A percentile compares a stretch with the other conserved stretches of the same genome.
phyloP scores from a whole-genome alignment of 2,888 invertebrate species.

The Diabrotica balteata region DNA sequence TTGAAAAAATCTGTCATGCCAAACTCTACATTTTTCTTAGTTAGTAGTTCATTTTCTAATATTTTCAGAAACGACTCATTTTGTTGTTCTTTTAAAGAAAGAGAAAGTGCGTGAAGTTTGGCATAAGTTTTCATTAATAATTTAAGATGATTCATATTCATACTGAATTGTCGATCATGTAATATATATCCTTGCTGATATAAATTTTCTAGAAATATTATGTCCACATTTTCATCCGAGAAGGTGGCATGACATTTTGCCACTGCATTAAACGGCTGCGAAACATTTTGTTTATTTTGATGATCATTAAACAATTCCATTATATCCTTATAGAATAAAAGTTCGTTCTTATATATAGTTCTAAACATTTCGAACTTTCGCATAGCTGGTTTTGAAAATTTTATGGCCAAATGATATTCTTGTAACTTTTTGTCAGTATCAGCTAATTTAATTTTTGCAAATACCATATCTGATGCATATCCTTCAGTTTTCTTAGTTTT shows the following conservation, averaged over 20 bases:
- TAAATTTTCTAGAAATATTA: slow-evolving; percentile 38
- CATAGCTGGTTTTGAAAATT: slow-evolving; percentile 24
- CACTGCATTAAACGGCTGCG: slow-evolving; percentile 24
- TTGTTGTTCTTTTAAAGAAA: slow-evolving; percentile 31
- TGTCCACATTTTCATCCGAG: slow-evolving; percentile 22
- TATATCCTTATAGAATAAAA: slow-evolving; percentile 33
- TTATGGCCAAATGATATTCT: slow-evolving; percentile 26
- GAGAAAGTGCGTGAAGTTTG: slow-evolving; percentile 40
- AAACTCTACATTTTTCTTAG: neutral
- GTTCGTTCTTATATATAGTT: slow-evolving; percentile 31
- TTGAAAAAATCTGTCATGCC: neutral
- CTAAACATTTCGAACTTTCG: slow-evolving; percentile 12
- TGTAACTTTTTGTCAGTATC: slow-evolving; percentile 5
- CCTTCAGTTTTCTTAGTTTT: slow-evolving; percentile 31
- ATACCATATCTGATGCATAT: slow-evolving; percentile 32
- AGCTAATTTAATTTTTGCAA: slow-evolving; percentile 21
- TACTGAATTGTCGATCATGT: slow-evolving; percentile 25
- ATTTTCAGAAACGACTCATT: slow-evolving; percentile 25
- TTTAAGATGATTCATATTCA: slow-evolving; percentile 33
- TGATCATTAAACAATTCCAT: slow-evolving; percentile 28
- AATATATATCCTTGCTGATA: slow-evolving; percentile 30
- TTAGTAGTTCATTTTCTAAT: neutral
- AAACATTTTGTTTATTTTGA: slow-evolving; percentile 28
- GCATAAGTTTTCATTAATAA: slow-evolving; percentile 32
- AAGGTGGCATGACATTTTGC: slow-evolving; percentile 31